Percentiles rank a stretch among this genome's conserved stretches.
phyloP scores from a whole-genome alignment of 2,888 invertebrate species.

The Liodrosophila aerea region DNA sequence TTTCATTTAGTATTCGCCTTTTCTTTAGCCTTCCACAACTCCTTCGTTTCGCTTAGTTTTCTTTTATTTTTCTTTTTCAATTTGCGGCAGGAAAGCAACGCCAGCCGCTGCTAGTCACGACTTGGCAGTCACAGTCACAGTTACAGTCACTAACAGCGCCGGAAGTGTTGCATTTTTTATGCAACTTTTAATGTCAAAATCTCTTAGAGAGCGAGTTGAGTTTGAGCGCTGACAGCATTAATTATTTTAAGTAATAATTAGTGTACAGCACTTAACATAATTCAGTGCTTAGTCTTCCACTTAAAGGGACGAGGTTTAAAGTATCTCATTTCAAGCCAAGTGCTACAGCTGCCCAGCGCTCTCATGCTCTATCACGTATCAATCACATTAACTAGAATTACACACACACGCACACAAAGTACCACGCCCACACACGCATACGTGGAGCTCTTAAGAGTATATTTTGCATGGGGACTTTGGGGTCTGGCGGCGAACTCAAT shows the following conservation, averaged over 20 bases:
- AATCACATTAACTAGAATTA: conserved; percentile 44
- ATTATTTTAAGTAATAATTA: too few relatives aligned
- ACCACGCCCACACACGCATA: conserved; percentile 3
- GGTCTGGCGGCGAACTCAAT: conserved; percentile 29
- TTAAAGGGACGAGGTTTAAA: too few relatives aligned
- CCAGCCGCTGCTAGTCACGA: not conserved
- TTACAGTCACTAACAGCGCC: conserved; percentile 31
- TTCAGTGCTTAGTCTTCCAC: too few relatives aligned
- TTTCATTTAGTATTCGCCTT: conserved; percentile 58
- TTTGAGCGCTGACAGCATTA: too few relatives aligned
- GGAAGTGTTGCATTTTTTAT: conserved; percentile 63
- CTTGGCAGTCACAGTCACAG: conserved; percentile 19
- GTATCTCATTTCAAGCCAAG: too few relatives aligned
- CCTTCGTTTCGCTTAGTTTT: conserved; percentile 16
- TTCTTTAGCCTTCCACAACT: conserved; percentile 3
- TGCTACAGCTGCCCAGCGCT: not conserved
- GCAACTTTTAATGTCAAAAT: conserved; percentile 39
- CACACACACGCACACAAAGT: conserved; percentile 3
- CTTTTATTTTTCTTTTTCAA: conserved; percentile 34
- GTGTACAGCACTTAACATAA: too few relatives aligned
- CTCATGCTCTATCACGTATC: conserved; percentile 10
- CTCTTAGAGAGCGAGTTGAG: not conserved
- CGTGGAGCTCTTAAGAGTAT: conserved; percentile 10
- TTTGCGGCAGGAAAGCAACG: conserved; percentile 51
- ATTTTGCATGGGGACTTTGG: conserved; percentile 37